Percentiles rank a stretch among this genome's conserved stretches.
phyloP scores from a whole-genome alignment of 2,888 invertebrate genomes.

The Periphyllus acericola region DNA sequence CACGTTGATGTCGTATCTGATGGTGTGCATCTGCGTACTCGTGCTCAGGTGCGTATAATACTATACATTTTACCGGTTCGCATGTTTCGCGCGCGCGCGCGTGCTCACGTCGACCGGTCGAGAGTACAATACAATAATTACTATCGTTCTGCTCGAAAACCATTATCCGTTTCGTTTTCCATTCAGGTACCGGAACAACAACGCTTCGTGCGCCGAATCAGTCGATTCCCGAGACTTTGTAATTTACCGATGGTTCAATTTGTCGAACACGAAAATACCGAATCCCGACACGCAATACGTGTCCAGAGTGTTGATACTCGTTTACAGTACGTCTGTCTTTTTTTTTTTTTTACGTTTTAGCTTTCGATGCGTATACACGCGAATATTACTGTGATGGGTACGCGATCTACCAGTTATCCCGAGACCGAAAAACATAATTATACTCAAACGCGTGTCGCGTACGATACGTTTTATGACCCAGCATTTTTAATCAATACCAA shows the following conservation, averaged over 20 bases:
- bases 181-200: slow-evolving; percentile 2
- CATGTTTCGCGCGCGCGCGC: not conserved
- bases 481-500: too few species aligned
- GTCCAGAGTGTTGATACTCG: not conserved
- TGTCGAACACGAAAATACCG: not conserved
- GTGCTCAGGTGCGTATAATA: slow-evolving; percentile 75
- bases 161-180: not conserved
- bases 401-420: too few species aligned
- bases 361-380: too few species aligned
- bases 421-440: too few species aligned
- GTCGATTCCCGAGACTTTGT: not conserved
- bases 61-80: too few species aligned
- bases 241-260: not conserved
- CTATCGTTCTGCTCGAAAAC: not conserved
- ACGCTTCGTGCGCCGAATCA: not conserved
- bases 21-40: slow-evolving; percentile 89
- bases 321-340: not conserved
- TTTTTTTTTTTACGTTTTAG: too few species aligned
- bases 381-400: too few species aligned
- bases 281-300: slow-evolving; percentile 1
- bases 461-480: too few species aligned
- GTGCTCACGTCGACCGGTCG: too few species aligned
- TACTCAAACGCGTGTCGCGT: too few species aligned
- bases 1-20: slow-evolving; percentile 89
- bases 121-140: too few species aligned